Conservation (phyloP, 1,140 invertebrate species). For the Homalodisca vitripennis region DNA sequence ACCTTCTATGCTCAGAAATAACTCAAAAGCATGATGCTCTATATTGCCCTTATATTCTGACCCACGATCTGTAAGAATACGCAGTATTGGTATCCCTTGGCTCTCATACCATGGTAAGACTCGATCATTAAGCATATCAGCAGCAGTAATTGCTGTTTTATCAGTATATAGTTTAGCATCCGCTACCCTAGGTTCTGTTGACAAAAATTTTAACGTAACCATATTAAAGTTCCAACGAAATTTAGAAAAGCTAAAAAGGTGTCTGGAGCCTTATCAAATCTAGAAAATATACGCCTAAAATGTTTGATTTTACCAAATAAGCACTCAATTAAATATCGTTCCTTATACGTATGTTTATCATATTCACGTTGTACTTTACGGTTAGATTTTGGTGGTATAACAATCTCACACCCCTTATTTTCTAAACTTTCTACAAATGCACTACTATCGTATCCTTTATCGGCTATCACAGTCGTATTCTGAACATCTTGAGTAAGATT, state of each 20-base stretch:
- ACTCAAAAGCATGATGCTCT: no score
- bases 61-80: no score
- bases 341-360: neutral
- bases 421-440: neutral
- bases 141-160: no score
- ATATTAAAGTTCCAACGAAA: neutral
- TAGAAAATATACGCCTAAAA: neutral
- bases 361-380: neutral
- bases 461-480: neutral
- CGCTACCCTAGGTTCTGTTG: neutral
- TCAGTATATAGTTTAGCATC: no score
- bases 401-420: constrained; percentile 5
- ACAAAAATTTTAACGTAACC: neutral
- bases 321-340: neutral
- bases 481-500: neutral
- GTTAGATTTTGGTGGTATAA: constrained; percentile 4
- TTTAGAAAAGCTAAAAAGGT: neutral
- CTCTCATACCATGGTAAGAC: no score
- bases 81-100: no score
- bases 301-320: neutral
- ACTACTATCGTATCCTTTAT: constrained; percentile 15
- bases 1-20: no score
- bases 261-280: neutral
- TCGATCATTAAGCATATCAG: no score
- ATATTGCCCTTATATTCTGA: no score